phyloP scores from a whole-genome alignment of 2,113 vertebrate genomes.

The Porphyrio hochstetteri region DNA sequence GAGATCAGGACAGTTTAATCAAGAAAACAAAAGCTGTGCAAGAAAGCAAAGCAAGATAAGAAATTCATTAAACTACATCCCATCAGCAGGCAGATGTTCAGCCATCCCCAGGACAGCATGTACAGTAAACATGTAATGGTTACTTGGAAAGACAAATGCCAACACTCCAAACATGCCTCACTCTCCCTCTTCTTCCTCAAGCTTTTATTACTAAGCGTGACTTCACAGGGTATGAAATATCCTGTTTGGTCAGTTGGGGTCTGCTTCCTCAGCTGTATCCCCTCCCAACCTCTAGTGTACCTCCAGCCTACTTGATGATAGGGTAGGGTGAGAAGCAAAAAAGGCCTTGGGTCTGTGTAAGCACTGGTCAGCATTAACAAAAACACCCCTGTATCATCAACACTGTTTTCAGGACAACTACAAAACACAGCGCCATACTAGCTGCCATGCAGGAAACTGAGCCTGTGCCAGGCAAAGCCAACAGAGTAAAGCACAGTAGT shows the following conservation, averaged over 20 bases:
- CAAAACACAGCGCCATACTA: background rate
- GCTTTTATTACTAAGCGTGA: background rate
- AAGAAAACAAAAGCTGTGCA: background rate
- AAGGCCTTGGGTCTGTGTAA: background rate
- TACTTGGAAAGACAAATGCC: background rate
- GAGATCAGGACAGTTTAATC: background rate
- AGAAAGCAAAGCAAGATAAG: background rate
- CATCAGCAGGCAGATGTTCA: background rate
- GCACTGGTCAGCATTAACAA: background rate
- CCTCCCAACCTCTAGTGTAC: background rate
- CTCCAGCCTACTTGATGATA: rapidly evolving
- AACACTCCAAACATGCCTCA: rapidly evolving
- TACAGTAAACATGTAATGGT: too few species aligned
- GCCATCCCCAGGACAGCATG: background rate
- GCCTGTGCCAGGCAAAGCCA: background rate
- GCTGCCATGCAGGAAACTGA: background rate
- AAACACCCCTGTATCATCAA: background rate
- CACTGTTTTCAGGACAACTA: background rate
- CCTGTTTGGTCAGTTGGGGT: background rate
- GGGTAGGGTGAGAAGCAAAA: background rate
- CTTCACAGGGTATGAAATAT: rapidly evolving
- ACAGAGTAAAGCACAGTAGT: background rate
- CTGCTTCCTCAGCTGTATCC: background rate
- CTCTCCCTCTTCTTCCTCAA: background rate
- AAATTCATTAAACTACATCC: background rate